Base-by-base conservation (phyloP, 2,888 invertebrate genomes). In the Macroteleia sp. region DNA sequence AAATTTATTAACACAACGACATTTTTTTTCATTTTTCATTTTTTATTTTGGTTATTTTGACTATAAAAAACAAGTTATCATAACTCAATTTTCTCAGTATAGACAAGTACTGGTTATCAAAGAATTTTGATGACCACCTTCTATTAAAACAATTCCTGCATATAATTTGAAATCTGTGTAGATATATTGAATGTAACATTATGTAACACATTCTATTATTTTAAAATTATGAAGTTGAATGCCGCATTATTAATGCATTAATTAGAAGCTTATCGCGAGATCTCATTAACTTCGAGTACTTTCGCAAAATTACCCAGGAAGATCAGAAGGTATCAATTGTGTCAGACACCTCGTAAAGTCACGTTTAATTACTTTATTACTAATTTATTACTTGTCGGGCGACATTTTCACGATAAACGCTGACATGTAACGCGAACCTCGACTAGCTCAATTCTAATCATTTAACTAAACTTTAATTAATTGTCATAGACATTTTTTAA, bases 281-380 rank as follows among this genome's bases (percentile, higher is more conserved):
- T 86, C 86, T 87, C 83, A 87, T 87, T 87, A 87, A 82, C 79
- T 81, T 75, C 79, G 83, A 87, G 87, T 87, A 86, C 83, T 85
- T 79, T 81, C 67, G 80, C 81, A 82, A 83, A 82, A 85, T 85
- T 82, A 81, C 79, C 83, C 79, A 81, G 80, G 79, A 81, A 82
- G 80, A 79, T 76, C 82, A 82, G 78, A 77, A 62, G 70, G 77
- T 84, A 87, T 85, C 86, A 86, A 86, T 86, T 87, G 84, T 79
- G 77, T 61, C 77, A 70, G 73, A 73, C 81, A 80, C 80, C 78
- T 85, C 79, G 82, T 71, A 77, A 82, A 81, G 76, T 79, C 61
- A 57, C 77, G 76, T 78, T 81, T 79, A 78, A 86, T 86, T 83
- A 85, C 80, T 83, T 82, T 82, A 81, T 85, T 80, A 79, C 82